Evolutionary conservation across 2,888 invertebrate genomes (phyloP).

Genomic region (Zaprionus lineosus): DNA sequence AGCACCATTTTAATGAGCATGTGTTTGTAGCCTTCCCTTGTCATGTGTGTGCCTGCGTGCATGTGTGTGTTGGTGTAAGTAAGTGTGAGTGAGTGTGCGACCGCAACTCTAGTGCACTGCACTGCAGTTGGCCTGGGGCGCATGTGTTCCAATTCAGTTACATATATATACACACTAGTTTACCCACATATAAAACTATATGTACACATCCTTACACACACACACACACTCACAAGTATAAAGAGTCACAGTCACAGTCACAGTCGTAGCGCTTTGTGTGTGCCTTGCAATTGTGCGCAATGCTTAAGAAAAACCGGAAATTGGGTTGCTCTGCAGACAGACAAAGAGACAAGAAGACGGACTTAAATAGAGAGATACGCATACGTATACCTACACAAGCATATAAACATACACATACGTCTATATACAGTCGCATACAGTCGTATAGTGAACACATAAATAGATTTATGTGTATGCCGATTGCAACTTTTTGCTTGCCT

Average conservation of each 20-base stretch:
- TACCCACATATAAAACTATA: slow-evolving; percentile 10
- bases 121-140: slow-evolving; percentile 75
- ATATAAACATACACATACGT: slow-evolving; percentile 13
- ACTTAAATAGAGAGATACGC: slow-evolving; percentile 43
- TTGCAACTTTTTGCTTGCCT: slow-evolving; percentile 54
- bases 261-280: slow-evolving; percentile 42
- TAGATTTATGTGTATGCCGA: slow-evolving; percentile 60
- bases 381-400: slow-evolving; percentile 20
- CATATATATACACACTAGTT: slow-evolving; percentile 42
- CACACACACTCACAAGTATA: slow-evolving; percentile 8
- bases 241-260: neutral
- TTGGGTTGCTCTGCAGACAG: slow-evolving; percentile 72
- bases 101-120: slow-evolving; percentile 66
- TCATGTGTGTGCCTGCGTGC: slow-evolving; percentile 16
- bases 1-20: slow-evolving; percentile 75
- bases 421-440: too few species aligned
- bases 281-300: slow-evolving; percentile 66
- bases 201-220: slow-evolving; percentile 20
- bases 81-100: slow-evolving; percentile 14
- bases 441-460: slow-evolving; percentile 51
- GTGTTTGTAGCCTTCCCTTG: too few species aligned
- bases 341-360: slow-evolving; percentile 50
- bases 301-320: slow-evolving; percentile 79
- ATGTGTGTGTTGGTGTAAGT: slow-evolving; percentile 14
- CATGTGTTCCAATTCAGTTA: slow-evolving; percentile 75